These are phyloP conservation scores for Chloropsis cyanopogon DNA, from an alignment of 2,113 vertebrate genomes.

Conservation along the genomic window DNA sequence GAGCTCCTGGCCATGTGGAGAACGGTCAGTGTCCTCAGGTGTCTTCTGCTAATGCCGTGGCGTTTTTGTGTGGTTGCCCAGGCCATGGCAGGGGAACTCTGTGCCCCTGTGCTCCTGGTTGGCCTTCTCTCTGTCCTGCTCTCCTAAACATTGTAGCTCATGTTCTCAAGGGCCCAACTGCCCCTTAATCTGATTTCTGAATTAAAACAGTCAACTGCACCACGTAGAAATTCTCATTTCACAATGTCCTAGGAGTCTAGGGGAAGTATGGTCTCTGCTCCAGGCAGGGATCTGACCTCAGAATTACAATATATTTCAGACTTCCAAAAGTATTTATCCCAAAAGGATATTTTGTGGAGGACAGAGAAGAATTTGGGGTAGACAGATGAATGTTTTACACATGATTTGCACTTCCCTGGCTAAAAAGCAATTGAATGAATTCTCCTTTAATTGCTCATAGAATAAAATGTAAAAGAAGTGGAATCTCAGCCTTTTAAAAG, in stretches of 20 bases:
- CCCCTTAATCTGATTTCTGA: neutral
- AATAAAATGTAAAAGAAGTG: neutral
- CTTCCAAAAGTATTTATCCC: neutral
- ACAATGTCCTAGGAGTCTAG: neutral
- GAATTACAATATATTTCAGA: neutral
- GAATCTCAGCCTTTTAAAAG: neutral
- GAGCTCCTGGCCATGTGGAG: neutral
- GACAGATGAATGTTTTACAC: neutral
- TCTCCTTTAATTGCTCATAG: neutral
- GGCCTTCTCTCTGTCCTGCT: neutral
- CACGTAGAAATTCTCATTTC: neutral
- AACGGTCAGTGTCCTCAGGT: neutral
- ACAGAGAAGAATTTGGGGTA: neutral
- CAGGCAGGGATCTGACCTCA: neutral
- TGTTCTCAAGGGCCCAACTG: neutral
- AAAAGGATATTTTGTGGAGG: neutral
- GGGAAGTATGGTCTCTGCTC: neutral
- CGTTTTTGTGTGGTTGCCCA: accelerated
- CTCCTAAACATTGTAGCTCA: neutral
- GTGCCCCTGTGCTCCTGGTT: neutral
- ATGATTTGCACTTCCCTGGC: neutral
- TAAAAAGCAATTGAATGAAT: neutral
- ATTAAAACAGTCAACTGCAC: neutral
- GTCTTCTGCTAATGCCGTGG: neutral
- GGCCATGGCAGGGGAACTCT: neutral